These are phyloP conservation scores for Pterocles burchelli DNA, from an alignment of 2,113 vertebrate species.

Conservation along the genomic window DNA sequence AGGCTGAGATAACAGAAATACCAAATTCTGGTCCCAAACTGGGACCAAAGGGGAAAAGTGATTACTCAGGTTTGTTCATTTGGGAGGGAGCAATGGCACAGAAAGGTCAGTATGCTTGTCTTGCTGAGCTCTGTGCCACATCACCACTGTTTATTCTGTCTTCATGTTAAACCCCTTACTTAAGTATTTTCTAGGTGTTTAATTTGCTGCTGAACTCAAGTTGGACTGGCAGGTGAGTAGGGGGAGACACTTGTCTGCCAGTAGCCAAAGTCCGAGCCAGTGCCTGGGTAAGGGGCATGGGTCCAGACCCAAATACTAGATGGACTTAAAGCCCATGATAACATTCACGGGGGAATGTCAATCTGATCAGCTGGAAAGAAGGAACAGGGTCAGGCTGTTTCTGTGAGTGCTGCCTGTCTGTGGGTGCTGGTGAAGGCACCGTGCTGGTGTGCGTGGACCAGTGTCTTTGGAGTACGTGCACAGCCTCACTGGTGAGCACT, in stretches of 20 bases:
- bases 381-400: neutral
- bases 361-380: neutral
- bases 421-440: neutral
- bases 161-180: neutral
- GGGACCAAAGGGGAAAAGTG: neutral
- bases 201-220: neutral
- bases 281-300: neutral
- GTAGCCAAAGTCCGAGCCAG: neutral
- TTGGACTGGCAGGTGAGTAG: neutral
- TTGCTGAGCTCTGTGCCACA: neutral
- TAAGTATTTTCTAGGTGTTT: neutral
- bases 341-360: fast-evolving
- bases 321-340: neutral
- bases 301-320: neutral
- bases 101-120: neutral
- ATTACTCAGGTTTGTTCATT: neutral
- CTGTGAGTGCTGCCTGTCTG: neutral
- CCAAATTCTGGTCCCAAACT: neutral
- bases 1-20: neutral
- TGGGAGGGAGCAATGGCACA: neutral
- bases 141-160: neutral
- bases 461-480: neutral
- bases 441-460: fast-evolving
- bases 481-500: neutral
- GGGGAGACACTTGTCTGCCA: neutral